Evolutionary conservation across 2,797 vertebrate genomes (phyloP).

Genomic region (Cryptoblepharus egeriae): DNA sequence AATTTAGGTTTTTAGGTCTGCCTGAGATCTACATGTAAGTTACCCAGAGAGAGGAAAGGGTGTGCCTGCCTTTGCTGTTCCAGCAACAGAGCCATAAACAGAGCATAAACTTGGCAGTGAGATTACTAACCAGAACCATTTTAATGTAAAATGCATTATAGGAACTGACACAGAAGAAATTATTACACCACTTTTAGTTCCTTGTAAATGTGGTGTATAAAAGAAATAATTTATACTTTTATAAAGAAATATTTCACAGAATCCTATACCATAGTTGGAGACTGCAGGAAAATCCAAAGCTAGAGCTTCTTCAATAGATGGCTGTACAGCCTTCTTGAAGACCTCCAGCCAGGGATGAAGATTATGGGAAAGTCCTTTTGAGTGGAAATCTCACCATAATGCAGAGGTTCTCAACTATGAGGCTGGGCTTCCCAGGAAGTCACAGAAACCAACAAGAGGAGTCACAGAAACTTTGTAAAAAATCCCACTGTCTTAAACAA

Average conservation of each 20-base stretch:
- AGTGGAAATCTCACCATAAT: neutral
- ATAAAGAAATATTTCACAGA: neutral
- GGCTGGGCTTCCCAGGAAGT: too few species aligned
- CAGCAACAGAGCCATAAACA: constrained; percentile 35
- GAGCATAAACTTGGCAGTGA: constrained; percentile 5
- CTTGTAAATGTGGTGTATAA: constrained; percentile 25
- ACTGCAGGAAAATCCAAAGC: too few species aligned
- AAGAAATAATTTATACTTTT: neutral
- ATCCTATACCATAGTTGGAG: too few species aligned
- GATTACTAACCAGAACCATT: constrained; percentile 10
- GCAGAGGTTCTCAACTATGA: too few species aligned
- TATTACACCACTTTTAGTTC: neutral
- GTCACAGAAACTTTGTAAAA: too few species aligned
- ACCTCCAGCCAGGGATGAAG: too few species aligned
- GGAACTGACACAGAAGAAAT: constrained; percentile 23
- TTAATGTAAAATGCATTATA: constrained; percentile 25
- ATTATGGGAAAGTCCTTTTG: neutral
- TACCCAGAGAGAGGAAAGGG: constrained; percentile 27
- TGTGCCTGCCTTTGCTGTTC: constrained; percentile 33
- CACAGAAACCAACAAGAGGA: too few species aligned
- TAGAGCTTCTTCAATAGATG: too few species aligned
- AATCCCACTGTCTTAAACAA: too few species aligned
- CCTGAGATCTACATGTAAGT: neutral
- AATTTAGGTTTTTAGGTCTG: constrained; percentile 10
- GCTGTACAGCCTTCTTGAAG: too few species aligned